Evolutionary conservation across 2,888 invertebrate species (phyloP).

Genomic region (Nyleta sp.): DNA sequence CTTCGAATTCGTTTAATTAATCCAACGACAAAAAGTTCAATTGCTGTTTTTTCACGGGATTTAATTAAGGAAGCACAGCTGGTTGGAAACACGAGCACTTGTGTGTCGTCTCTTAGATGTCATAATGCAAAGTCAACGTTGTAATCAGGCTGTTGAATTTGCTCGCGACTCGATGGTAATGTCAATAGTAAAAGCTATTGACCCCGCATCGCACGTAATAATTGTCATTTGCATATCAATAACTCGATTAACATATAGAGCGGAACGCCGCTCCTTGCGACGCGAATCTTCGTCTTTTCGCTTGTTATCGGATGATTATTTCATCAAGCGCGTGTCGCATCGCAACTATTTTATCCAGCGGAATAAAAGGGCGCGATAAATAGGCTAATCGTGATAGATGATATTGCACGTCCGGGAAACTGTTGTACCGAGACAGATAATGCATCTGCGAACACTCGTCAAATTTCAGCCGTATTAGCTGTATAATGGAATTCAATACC

Average conservation of each 20-base stretch:
- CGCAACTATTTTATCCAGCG: conserved; percentile 2
- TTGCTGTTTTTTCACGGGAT: conserved; percentile 5
- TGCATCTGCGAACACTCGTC: conserved; percentile 13
- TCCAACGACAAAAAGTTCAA: conserved; percentile 7
- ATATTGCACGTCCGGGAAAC: conserved; percentile 11
- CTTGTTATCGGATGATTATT: conserved; percentile 25
- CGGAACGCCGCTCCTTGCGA: conserved; percentile 19
- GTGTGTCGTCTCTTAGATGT: conserved; percentile 18
- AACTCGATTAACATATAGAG: conserved; percentile 42
- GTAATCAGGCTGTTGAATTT: conserved; percentile 49
- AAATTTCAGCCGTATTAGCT: conserved; percentile 18
- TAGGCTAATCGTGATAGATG: conserved; percentile 6
- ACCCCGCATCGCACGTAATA: conserved; percentile 34
- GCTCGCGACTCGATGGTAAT: conserved; percentile 32
- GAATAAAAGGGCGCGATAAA: conserved; percentile 17
- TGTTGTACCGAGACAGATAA: conserved; percentile 8
- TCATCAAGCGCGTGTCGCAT: conserved; percentile 21
- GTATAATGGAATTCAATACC: conserved; percentile 27
- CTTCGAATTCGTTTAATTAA: background rate
- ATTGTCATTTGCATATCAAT: conserved; percentile 56
- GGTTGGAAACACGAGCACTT: conserved; percentile 11
- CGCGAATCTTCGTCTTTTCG: conserved; percentile 29
- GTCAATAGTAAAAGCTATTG: conserved; percentile 46
- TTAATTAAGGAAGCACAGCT: conserved; percentile 15
- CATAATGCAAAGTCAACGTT: conserved; percentile 38